Conservation (phyloP, 2,113 vertebrate species). For the Embiotoca jacksoni region DNA sequence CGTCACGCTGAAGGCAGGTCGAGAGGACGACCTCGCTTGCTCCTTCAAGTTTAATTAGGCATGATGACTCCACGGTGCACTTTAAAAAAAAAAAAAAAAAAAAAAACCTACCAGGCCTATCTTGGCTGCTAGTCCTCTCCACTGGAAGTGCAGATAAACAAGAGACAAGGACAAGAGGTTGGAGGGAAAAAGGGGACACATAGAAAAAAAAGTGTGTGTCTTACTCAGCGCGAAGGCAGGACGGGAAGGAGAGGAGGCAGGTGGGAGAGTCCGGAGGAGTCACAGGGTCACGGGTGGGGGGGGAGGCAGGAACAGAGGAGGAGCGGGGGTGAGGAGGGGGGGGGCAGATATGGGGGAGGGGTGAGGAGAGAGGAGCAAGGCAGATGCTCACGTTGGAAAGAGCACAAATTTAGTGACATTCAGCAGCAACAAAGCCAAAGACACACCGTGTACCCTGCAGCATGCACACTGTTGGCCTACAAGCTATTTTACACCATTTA, state of each 20-base stretch:
- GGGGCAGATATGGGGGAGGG: slow-evolving; percentile 22
- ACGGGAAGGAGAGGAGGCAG: slow-evolving; percentile 66
- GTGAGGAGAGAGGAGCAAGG: slow-evolving; percentile 23
- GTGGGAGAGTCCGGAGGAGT: slow-evolving; percentile 59
- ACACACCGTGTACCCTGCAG: not conserved
- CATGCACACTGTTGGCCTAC: not conserved
- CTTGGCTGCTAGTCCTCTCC: slow-evolving; percentile 93
- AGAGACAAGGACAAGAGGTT: slow-evolving; percentile 58
- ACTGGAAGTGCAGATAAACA: slow-evolving; percentile 89
- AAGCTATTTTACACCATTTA: too few relatives aligned
- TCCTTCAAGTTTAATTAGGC: slow-evolving; percentile 52
- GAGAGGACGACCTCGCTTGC: slow-evolving; percentile 39
- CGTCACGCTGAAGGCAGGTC: slow-evolving; percentile 26
- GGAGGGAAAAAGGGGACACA: slow-evolving; percentile 33
- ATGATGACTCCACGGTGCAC: slow-evolving; percentile 29
- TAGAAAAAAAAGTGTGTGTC: slow-evolving; percentile 58
- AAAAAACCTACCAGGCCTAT: slow-evolving; percentile 97
- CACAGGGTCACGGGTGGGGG: slow-evolving; percentile 46
- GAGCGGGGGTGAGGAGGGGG: slow-evolving; percentile 5
- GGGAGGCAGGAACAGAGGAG: not conserved
- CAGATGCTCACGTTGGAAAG: slow-evolving; percentile 40
- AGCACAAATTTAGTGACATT: slow-evolving; percentile 53
- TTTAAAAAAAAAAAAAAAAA: not conserved
- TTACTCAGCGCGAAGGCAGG: slow-evolving; percentile 70
- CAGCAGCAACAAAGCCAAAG: slow-evolving; percentile 7